These are phyloP conservation scores for Brienomyrus brachyistius DNA, from an alignment of 2,113 vertebrate genomes.

Conservation along the genomic window DNA sequence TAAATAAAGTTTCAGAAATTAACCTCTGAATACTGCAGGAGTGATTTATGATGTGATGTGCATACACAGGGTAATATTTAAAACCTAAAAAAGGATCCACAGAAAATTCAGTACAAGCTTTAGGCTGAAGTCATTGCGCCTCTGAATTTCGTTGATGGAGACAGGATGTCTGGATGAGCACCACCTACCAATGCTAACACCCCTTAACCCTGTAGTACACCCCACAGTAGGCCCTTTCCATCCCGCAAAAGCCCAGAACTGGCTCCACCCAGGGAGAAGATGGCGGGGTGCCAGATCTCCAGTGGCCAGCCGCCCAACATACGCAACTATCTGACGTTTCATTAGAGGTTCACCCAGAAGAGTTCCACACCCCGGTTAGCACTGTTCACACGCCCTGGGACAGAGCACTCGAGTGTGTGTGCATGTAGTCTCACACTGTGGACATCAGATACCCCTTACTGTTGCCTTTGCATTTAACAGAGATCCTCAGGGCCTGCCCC, in stretches of 20 bases:
- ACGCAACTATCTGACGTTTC: background rate
- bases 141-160: background rate
- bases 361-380: background rate
- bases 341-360: background rate
- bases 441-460: background rate
- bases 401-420: background rate
- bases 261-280: background rate
- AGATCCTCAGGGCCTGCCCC: background rate
- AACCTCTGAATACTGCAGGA: background rate
- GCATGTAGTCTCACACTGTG: background rate
- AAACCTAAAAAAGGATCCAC: background rate
- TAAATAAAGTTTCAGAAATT: background rate
- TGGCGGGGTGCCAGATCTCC: background rate
- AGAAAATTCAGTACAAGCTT: background rate
- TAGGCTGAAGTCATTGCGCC: background rate
- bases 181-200: conserved; percentile 22
- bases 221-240: background rate
- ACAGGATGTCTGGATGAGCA: conserved; percentile 13
- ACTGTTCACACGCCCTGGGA: background rate
- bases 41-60: background rate
- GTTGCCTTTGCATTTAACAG: background rate
- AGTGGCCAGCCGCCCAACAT: background rate
- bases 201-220: conserved; percentile 27
- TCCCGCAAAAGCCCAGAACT: background rate
- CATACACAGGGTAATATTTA: background rate